A percentile compares a stretch with the other conserved stretches of the same genome.
These are phyloP conservation scores for Bradypodion ventrale DNA, from an alignment of 2,797 vertebrate genomes.

Conservation along the genomic window DNA sequence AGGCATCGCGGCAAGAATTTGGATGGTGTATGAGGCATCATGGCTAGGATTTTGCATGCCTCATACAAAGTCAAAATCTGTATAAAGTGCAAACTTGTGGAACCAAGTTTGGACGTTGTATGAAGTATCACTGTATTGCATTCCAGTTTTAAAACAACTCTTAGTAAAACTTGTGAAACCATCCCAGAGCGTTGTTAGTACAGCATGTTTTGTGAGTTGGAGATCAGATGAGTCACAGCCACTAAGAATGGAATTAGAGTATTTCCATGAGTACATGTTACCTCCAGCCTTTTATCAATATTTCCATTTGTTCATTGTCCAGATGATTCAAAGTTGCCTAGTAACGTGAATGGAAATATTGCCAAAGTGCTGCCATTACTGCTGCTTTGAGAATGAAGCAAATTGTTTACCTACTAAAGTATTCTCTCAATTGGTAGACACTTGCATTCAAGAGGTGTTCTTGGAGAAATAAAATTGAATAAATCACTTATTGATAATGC, in stretches of 20 bases:
- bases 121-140: too few relatives aligned
- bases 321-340: conserved; percentile 8
- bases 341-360: background rate
- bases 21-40: too few relatives aligned
- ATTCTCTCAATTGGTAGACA: background rate
- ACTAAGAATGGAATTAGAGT: background rate
- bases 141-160: background rate
- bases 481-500: background rate
- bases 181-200: background rate
- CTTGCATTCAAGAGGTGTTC: background rate
- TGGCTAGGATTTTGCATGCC: too few relatives aligned
- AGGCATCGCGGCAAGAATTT: too few relatives aligned
- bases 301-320: background rate
- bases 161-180: background rate
- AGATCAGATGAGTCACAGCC: background rate
- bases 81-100: too few relatives aligned
- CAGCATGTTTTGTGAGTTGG: background rate
- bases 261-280: background rate
- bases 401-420: conserved; percentile 7
- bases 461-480: background rate
- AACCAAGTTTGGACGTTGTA: too few relatives aligned
- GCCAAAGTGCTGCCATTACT: background rate
- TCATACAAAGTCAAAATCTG: too few relatives aligned
- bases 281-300: background rate
- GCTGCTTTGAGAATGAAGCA: background rate